Evolutionary conservation across 2,888 invertebrate genomes (phyloP).

Genomic region (Spatulosminthurus flaviceps): DNA sequence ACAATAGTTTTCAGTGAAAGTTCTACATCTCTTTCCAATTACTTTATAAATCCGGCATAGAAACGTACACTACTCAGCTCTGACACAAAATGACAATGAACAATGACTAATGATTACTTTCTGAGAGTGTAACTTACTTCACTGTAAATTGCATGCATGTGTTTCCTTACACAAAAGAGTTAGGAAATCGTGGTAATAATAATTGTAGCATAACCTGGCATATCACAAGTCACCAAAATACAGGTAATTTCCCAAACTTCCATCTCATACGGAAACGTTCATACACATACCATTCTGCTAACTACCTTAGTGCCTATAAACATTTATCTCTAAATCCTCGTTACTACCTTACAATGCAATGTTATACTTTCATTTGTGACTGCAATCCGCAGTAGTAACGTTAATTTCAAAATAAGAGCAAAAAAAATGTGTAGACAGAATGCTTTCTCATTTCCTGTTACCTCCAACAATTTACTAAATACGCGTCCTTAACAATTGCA

Average conservation of each 20-base stretch:
- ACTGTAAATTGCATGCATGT: too few species aligned
- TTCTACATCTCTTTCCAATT: too few species aligned
- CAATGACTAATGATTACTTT: too few species aligned
- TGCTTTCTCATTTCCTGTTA: conserved; percentile 46
- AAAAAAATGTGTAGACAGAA: conserved; percentile 21
- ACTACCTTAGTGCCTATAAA: not conserved
- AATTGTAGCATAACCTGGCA: conserved; percentile 2
- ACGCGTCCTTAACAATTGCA: conserved; percentile 36
- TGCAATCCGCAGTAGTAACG: not conserved
- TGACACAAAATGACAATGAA: too few species aligned
- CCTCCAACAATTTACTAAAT: conserved; percentile 39
- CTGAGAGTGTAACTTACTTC: too few species aligned
- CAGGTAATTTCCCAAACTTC: conserved; percentile 33
- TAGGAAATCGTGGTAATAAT: too few species aligned
- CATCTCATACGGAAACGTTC: not conserved
- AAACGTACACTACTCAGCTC: too few species aligned
- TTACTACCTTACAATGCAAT: not conserved
- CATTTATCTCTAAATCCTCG: not conserved
- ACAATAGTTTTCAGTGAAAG: too few species aligned
- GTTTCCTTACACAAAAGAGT: too few species aligned
- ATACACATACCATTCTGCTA: not conserved
- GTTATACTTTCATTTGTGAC: not conserved
- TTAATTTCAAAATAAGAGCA: not conserved
- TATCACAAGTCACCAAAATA: conserved; percentile 45
- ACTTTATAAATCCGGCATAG: too few species aligned